Evolutionary conservation across 2,888 invertebrate species (phyloP).

Genomic region (Cyaniris semiargus): DNA sequence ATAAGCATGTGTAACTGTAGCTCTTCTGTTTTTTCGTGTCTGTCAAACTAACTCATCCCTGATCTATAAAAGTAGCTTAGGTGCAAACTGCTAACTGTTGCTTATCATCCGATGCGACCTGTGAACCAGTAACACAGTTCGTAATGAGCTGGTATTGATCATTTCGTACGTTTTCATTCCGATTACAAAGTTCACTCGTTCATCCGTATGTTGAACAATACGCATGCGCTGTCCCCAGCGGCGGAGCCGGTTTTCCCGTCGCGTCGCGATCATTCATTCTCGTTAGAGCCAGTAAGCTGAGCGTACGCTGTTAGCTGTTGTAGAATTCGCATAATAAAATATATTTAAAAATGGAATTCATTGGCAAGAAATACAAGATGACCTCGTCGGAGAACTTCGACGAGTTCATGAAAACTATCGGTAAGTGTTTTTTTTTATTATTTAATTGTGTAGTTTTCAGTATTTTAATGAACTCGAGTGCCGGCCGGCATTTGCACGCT

Average conservation of each 20-base stretch:
- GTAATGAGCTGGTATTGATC: conserved; percentile 30
- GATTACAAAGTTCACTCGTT: conserved; percentile 45
- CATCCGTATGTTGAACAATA: conserved; percentile 53
- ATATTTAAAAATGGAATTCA: conserved; percentile 67
- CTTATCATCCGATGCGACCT: neutral
- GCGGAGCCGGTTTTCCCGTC: conserved; percentile 43
- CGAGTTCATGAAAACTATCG: conserved; percentile 92
- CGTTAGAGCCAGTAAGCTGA: conserved; percentile 56
- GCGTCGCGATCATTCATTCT: conserved; percentile 53
- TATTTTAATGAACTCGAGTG: conserved; percentile 43
- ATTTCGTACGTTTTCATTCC: conserved; percentile 42
- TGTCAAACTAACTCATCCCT: neutral
- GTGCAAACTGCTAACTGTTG: neutral
- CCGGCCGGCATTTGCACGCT: conserved; percentile 59
- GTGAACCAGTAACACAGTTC: conserved; percentile 20
- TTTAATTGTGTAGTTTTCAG: conserved; percentile 44
- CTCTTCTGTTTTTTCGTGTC: neutral
- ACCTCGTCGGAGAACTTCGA: conserved; percentile 91
- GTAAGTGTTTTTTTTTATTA: conserved; percentile 76
- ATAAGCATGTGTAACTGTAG: no score
- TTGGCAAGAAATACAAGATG: conserved; percentile 91
- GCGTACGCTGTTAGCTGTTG: conserved; percentile 44
- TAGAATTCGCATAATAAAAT: conserved; percentile 41
- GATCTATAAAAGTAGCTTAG: neutral
- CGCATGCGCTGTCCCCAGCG: conserved; percentile 41